phyloP scores from a whole-genome alignment of 2,797 vertebrate genomes.

The Helicolenus hilgendorfi region DNA sequence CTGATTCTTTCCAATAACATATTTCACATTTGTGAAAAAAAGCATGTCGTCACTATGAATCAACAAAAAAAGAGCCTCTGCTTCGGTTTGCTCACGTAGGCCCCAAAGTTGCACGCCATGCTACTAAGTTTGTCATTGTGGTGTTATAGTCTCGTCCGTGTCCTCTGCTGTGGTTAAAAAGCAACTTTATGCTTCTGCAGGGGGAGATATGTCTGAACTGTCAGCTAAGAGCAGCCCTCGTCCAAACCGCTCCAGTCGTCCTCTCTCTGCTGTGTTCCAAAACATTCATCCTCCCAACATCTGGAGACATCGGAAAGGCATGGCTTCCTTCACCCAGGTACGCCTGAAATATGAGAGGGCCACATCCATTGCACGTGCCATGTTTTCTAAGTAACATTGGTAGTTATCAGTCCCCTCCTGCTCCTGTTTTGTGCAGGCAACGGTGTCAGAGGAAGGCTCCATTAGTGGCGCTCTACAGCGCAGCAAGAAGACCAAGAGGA shows the following conservation, averaged over 20 bases:
- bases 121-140: neutral
- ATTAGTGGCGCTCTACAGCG: constrained; percentile 96
- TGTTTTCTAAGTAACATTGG: too few relatives aligned
- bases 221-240: constrained; percentile 90
- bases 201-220: constrained; percentile 72
- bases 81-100: neutral
- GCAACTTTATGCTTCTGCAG: constrained; percentile 76
- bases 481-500: constrained; percentile 95
- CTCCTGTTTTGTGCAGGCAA: constrained; percentile 58
- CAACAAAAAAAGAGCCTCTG: neutral
- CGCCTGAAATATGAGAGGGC: neutral
- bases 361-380: neutral
- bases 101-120: neutral
- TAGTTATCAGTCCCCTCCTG: neutral
- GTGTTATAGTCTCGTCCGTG: neutral
- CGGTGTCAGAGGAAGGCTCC: constrained; percentile 82
- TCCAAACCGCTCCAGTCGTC: constrained; percentile 90
- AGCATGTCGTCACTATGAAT: neutral
- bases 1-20: neutral
- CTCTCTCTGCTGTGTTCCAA: constrained; percentile 95
- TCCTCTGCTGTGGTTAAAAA: constrained; percentile 3
- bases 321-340: constrained; percentile 94
- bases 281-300: constrained; percentile 95
- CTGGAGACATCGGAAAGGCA: constrained; percentile 95
- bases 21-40: neutral